Evolutionary conservation across 2,888 invertebrate genomes (phyloP), one percentile per base, ranked within the genome.

Genomic region (Clostera curtula): DNA sequence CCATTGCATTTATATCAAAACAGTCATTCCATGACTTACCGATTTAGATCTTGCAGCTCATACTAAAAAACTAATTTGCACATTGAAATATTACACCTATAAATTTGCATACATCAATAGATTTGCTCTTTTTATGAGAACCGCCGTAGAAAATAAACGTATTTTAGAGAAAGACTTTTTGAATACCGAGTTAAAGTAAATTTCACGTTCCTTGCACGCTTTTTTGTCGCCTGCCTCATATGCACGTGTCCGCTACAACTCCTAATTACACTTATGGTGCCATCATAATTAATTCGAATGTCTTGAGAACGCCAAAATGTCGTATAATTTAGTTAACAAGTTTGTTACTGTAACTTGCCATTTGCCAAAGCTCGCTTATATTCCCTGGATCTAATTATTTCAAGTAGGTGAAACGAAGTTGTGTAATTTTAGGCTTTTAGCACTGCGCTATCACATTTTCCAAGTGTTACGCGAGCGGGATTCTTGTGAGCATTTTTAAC

Each of bases 71-170:
- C n/a, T n/a, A n/a, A n/a, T n/a, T n/a, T n/a, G n/a, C n/a, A n/a
- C n/a, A n/a, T n/a, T n/a, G n/a, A n/a, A n/a, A n/a, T n/a, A n/a
- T n/a, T n/a, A n/a, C n/a, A n/a, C n/a, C n/a, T n/a, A n/a, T n/a
- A n/a, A n/a, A n/a, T n/a, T n/a, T n/a, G n/a, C n/a, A n/a, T n/a
- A n/a, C n/a, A n/a, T n/a, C n/a, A n/a, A n/a, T n/a, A n/a, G n/a
- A n/a, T n/a, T n/a, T n/a, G n/a, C n/a, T 68, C 69, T 77, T 80
- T 79, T 77, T 79, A 75, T 77, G 65, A 67, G 64, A 60, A 60
- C 56, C 57, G 52, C 42, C 53, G 55, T 54, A 43, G 54, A 51
- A 62, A 64, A 70, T 72, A 72, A 72, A 72, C 65, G 66, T 70
- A 66, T 72, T 74, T 74, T 63, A 65, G 56, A 48, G 42, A 46